phyloP scores from a whole-genome alignment of 2,888 invertebrate species.

The Folsomia candida region DNA sequence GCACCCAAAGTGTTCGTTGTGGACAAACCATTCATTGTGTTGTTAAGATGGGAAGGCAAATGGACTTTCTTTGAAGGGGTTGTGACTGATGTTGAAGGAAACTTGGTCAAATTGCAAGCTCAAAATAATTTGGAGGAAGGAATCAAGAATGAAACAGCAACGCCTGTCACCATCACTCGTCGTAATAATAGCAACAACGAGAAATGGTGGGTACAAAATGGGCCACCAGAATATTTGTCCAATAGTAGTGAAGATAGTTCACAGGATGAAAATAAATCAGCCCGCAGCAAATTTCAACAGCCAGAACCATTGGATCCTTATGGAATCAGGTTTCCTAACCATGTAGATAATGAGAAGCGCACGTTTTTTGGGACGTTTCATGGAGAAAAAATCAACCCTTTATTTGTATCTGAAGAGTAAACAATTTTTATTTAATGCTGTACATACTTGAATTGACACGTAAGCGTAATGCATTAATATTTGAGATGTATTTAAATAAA shows the following conservation, averaged over 20 bases:
- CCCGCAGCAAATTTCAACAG: conserved; percentile 13
- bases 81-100: conserved; percentile 7
- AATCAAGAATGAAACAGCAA: neutral
- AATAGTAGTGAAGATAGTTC: neutral
- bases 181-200: neutral
- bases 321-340: conserved; percentile 15
- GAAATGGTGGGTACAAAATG: conserved; percentile 18
- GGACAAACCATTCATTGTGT: conserved; percentile 9
- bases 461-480: too few species aligned
- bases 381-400: neutral
- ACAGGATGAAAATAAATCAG: neutral
- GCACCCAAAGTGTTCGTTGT: neutral
- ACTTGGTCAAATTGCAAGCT: neutral
- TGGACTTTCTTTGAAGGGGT: conserved; percentile 13
- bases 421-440: neutral
- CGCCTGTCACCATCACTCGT: neutral
- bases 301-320: conserved; percentile 12
- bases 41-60: neutral
- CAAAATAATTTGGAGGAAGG: neutral
- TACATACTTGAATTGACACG: too few species aligned
- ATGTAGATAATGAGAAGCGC: neutral
- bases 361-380: conserved; percentile 29
- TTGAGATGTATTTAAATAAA: too few species aligned
- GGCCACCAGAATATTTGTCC: conserved; percentile 11
- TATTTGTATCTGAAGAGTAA: neutral